A percentile compares a stretch with the other conserved stretches of the same genome.
Evolutionary conservation across 2,888 invertebrate species (phyloP).

Genomic region (Athalia circularis): DNA sequence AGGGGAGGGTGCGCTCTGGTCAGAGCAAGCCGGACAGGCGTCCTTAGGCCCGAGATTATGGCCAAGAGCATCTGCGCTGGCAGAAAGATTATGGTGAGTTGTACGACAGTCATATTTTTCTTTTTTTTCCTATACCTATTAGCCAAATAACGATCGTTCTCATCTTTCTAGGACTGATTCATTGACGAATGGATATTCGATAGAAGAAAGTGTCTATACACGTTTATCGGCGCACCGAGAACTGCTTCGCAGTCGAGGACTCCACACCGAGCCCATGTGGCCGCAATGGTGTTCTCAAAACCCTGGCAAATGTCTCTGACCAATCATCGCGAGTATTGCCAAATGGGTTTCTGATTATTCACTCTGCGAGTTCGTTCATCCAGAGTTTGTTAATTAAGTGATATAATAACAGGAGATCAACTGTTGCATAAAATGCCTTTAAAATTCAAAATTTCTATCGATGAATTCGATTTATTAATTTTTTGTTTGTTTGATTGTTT

Average conservation of each 20-base stretch:
- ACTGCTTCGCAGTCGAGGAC: conserved; percentile 79
- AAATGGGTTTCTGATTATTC: neutral
- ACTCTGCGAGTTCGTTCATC: conserved; percentile 5
- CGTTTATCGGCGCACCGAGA: conserved; percentile 82
- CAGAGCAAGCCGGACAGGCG: conserved; percentile 85
- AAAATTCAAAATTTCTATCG: neutral
- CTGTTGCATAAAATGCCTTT: conserved; percentile 32
- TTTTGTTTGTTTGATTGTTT: too few species aligned
- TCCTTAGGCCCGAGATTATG: conserved; percentile 87
- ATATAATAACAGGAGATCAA: conserved; percentile 14
- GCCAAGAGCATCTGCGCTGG: conserved; percentile 89
- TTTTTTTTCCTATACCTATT: neutral
- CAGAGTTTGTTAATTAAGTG: neutral
- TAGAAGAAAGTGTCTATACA: conserved; percentile 81
- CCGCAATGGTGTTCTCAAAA: conserved; percentile 87
- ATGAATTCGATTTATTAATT: too few species aligned
- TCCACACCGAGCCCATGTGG: conserved; percentile 84
- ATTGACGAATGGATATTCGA: conserved; percentile 73
- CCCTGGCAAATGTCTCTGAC: conserved; percentile 82
- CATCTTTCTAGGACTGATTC: conserved; percentile 75
- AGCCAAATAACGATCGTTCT: neutral
- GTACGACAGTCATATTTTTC: neutral
- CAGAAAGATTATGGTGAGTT: conserved; percentile 84
- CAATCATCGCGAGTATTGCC: conserved; percentile 53
- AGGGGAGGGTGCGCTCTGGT: conserved; percentile 90